These are phyloP conservation scores for Phycodurus eques DNA, from an alignment of 2,113 vertebrate genomes.

Conservation along the genomic window DNA sequence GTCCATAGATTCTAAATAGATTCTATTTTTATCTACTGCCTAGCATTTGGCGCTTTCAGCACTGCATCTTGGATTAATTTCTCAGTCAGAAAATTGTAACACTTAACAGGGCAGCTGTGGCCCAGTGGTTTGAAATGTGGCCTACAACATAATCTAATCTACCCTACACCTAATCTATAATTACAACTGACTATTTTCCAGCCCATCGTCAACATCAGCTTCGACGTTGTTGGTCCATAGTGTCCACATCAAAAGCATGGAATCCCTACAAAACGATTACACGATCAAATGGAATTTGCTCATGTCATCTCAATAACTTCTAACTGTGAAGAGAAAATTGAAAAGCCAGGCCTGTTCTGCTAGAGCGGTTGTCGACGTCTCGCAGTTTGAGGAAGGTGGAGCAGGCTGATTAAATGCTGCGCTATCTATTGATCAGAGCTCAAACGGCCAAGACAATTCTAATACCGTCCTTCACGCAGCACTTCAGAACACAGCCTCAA, in stretches of 20 bases:
- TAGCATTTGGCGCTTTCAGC: too few relatives aligned
- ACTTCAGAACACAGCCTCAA: constrained; percentile 28
- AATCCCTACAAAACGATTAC: constrained; percentile 39
- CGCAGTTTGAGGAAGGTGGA: constrained; percentile 42
- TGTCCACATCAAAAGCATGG: constrained; percentile 26
- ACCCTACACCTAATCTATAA: neutral
- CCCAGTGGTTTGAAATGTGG: too few relatives aligned
- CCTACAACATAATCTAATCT: neutral
- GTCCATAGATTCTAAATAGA: too few relatives aligned
- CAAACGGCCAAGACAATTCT: constrained; percentile 18
- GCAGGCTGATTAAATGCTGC: constrained; percentile 62
- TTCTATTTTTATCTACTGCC: too few relatives aligned
- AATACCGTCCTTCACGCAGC: constrained; percentile 35
- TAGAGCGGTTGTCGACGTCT: constrained; percentile 19
- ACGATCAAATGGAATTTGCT: constrained; percentile 41
- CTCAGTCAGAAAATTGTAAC: too few relatives aligned
- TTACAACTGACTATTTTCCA: neutral
- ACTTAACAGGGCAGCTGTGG: too few relatives aligned
- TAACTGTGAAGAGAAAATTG: constrained; percentile 58
- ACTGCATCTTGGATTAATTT: too few relatives aligned
- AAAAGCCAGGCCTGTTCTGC: constrained; percentile 45
- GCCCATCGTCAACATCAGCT: neutral
- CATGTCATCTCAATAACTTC: constrained; percentile 38
- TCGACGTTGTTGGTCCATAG: constrained; percentile 20
- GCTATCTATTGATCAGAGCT: constrained; percentile 63